These are phyloP conservation scores for Drosophila rhopaloa DNA, from an alignment of 1,140 invertebrate species.

Conservation along the genomic window DNA sequence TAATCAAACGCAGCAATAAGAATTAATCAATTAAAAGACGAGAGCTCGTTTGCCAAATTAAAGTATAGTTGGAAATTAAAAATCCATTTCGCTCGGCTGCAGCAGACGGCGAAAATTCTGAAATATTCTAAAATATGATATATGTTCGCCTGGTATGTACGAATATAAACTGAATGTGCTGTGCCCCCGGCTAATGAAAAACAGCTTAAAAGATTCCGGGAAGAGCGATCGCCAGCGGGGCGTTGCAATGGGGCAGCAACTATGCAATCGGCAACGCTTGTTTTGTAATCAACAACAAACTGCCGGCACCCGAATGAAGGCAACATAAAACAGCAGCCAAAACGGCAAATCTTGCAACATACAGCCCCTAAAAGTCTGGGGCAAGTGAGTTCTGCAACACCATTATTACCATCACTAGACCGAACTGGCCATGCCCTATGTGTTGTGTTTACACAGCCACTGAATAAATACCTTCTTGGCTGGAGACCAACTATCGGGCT, in stretches of 20 bases:
- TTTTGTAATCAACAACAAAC: constrained; percentile 71
- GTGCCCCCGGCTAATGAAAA: constrained; percentile 12
- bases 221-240: constrained; percentile 23
- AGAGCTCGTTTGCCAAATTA: constrained; percentile 75
- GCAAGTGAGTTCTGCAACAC: no score
- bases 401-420: no score
- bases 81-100: constrained; percentile 64
- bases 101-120: constrained; percentile 12
- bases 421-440: constrained; percentile 20
- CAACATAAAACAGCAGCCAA: constrained; percentile 63
- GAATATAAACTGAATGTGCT: no score
- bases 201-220: constrained; percentile 29
- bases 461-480: no score
- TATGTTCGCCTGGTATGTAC: neutral
- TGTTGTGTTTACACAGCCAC: neutral
- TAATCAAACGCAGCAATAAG: constrained; percentile 75
- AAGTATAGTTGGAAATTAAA: constrained; percentile 81
- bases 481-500: neutral
- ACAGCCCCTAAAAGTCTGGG: constrained; percentile 23
- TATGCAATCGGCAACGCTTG: constrained; percentile 62
- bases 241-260: constrained; percentile 34
- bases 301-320: constrained; percentile 17
- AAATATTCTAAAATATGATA: constrained; percentile 26
- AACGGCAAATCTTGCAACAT: constrained; percentile 50
- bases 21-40: constrained; percentile 78